Conservation (phyloP, 2,797 vertebrate genomes). For the Sternarchorhynchus goeldii region DNA sequence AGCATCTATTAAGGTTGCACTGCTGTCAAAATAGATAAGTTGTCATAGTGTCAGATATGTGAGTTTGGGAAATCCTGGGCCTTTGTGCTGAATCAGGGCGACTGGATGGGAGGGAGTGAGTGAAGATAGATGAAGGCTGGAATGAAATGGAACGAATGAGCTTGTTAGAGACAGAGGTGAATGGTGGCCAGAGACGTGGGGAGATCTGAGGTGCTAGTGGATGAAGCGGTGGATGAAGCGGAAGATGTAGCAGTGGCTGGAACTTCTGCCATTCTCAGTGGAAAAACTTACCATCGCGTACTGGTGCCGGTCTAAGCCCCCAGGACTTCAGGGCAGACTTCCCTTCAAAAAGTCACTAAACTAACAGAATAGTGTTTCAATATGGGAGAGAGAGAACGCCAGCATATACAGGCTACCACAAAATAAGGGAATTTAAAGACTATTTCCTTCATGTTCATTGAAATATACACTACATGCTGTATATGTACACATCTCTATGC, state of each 20-base stretch:
- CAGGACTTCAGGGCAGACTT: slow-evolving; percentile 45
- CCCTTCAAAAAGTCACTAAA: slow-evolving; percentile 33
- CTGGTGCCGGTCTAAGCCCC: slow-evolving; percentile 46
- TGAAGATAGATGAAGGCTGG: slow-evolving; percentile 25
- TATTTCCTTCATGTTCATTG: background rate
- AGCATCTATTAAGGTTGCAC: background rate
- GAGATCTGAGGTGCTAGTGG: slow-evolving; percentile 43
- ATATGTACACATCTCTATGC: background rate
- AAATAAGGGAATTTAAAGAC: background rate
- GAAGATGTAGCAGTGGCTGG: slow-evolving; percentile 36
- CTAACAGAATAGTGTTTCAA: slow-evolving; percentile 34
- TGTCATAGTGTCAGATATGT: slow-evolving; percentile 37
- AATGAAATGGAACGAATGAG: slow-evolving; percentile 49
- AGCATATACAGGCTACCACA: background rate
- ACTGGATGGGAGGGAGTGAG: slow-evolving; percentile 29
- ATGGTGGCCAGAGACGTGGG: slow-evolving; percentile 28
- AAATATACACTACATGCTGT: background rate
- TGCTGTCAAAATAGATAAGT: slow-evolving; percentile 30
- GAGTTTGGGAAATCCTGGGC: slow-evolving; percentile 29
- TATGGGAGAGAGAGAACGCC: background rate
- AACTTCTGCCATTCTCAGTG: slow-evolving; percentile 48
- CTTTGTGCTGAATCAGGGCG: slow-evolving; percentile 31
- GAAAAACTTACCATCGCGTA: slow-evolving; percentile 45
- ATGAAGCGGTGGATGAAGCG: slow-evolving; percentile 10
- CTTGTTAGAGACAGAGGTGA: slow-evolving; percentile 31